Base-by-base conservation (phyloP, 2,113 vertebrate genomes). In the Ageneiosus marmoratus region DNA sequence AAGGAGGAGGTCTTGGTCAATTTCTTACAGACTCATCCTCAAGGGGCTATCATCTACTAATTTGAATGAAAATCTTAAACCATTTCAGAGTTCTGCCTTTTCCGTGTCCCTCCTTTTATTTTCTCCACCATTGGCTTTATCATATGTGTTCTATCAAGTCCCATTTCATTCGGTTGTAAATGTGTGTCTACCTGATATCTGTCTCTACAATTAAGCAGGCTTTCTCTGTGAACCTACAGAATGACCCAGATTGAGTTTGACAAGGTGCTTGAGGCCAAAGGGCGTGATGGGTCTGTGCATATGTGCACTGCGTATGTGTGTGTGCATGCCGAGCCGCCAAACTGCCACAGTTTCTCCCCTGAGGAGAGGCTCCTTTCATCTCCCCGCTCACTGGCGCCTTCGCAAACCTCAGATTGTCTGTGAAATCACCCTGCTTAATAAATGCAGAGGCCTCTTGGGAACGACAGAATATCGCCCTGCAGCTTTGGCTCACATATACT, bases 381-480 rank as follows among this genome's bases (percentile, higher is more conserved):
- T 93, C 85, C 89, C 94, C 92, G 92, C 93, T 93, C 88, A 90
- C 92, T 94, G 94, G 94, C 93, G 94, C 93, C 94, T 92, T 90
- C 90, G 90, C 93, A 94, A 92, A 90, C 92, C 92, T 93, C 93
- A 89, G 92, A 94, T 94, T 94, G 93, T 94, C 94, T 94, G 92
- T 93, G 91, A 94, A 93, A 93, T 92, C 92, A 92, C 89, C 91
- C 91, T 89, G 89, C 91, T 92, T 93, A 94, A 93, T 92, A 93
- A 92, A 91, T 86, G 88, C 89, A 83, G 90, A 86, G 88, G 82
- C 89, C 89, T 91, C 90, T 90, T 91, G 92, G 91, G 91, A 93
- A 92, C 89, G 70, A 37, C 79, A 74, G 79, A 89, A 85, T 84
- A 86, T 82, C 82, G 81, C 85, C 85, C 86, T 87, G 84, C 82